Percentiles rank a stretch among this genome's conserved stretches.
phyloP scores from a whole-genome alignment of 2,888 invertebrate genomes.

The Dione juno region DNA sequence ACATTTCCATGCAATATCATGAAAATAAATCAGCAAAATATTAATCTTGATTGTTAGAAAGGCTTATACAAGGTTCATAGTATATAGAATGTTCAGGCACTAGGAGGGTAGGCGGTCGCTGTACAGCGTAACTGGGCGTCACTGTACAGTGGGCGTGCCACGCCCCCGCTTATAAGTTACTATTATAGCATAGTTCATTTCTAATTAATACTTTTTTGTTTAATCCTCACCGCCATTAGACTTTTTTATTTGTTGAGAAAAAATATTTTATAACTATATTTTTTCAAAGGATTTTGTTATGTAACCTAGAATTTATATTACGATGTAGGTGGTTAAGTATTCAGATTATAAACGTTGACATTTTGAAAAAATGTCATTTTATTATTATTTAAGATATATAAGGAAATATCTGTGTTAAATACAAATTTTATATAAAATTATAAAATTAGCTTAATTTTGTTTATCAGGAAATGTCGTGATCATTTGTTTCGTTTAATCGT shows the following conservation, averaged over 20 bases:
- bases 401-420: not conserved
- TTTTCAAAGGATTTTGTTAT: not conserved
- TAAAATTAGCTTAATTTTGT: too few relatives aligned
- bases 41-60: constrained; percentile 13
- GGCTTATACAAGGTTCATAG: constrained; percentile 9
- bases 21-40: constrained; percentile 25
- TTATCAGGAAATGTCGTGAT: not conserved
- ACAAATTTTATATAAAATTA: not conserved
- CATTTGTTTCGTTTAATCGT: not conserved
- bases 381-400: not conserved
- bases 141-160: constrained; percentile 69
- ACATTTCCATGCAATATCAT: constrained; percentile 1
- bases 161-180: constrained; percentile 66
- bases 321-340: not conserved
- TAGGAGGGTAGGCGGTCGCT: constrained; percentile 69
- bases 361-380: not conserved
- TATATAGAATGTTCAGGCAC: constrained; percentile 27
- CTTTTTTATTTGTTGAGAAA: not conserved
- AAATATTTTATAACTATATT: constrained; percentile 14
- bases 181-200: constrained; percentile 40
- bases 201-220: constrained; percentile 53
- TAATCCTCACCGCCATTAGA: constrained; percentile 43
- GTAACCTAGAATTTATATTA: not conserved
- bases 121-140: constrained; percentile 74
- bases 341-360: not conserved